phyloP scores from a whole-genome alignment of 2,797 vertebrate genomes.

The Thaleichthys pacificus region DNA sequence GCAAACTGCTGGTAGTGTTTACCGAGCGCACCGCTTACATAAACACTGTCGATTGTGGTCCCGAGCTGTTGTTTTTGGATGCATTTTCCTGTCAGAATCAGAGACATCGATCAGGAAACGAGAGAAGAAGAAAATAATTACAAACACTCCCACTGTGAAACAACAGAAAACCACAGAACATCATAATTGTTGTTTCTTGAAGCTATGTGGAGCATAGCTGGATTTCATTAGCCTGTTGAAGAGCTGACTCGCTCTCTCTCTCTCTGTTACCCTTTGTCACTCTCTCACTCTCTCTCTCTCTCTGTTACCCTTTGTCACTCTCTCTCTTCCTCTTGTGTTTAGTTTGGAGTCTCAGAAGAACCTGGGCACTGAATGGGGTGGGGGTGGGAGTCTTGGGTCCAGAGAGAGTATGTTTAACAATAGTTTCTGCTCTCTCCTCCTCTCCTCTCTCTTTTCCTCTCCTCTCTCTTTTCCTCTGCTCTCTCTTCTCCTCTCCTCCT shows the following conservation, averaged over 20 bases:
- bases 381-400: slow-evolving; percentile 27
- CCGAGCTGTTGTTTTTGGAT: slow-evolving; percentile 38
- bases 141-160: slow-evolving; percentile 23
- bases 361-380: slow-evolving; percentile 18
- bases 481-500: not conserved
- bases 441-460: too few species aligned
- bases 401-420: slow-evolving; percentile 68
- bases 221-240: slow-evolving; percentile 43
- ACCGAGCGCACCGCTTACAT: slow-evolving; percentile 15
- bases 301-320: too few species aligned
- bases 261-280: slow-evolving; percentile 8
- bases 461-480: not conserved
- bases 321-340: slow-evolving; percentile 27
- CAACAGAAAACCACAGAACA: slow-evolving; percentile 29
- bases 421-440: not conserved
- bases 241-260: slow-evolving; percentile 17
- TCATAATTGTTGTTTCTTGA: slow-evolving; percentile 43
- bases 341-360: slow-evolving; percentile 25
- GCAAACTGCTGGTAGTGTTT: not conserved
- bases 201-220: slow-evolving; percentile 25
- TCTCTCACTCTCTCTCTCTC: too few species aligned
- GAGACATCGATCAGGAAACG: slow-evolving; percentile 3
- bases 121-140: slow-evolving; percentile 7
- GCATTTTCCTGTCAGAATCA: slow-evolving; percentile 12
- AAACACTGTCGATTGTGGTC: slow-evolving; percentile 27